phyloP scores from a whole-genome alignment of 2,113 vertebrate species.

The Peromyscus leucopus region DNA sequence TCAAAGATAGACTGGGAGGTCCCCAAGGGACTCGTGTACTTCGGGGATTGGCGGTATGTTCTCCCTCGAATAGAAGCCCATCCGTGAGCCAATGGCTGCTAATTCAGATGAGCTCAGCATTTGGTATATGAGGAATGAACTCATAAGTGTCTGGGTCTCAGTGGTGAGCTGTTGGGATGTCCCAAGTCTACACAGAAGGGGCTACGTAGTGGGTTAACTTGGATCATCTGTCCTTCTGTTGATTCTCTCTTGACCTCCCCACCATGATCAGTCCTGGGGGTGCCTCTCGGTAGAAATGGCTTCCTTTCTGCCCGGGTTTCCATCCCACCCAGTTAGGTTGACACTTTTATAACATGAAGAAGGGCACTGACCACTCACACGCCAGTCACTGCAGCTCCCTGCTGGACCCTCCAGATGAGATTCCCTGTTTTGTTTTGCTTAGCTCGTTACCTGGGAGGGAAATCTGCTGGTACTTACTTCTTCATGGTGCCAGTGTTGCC shows the following conservation, averaged over 20 bases:
- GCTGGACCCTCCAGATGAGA: background rate
- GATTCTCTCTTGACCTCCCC: background rate
- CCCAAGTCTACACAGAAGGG: background rate
- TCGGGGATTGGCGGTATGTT: constrained; percentile 61
- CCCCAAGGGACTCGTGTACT: constrained; percentile 39
- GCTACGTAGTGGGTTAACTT: background rate
- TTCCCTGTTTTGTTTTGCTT: constrained; percentile 25
- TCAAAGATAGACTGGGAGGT: constrained; percentile 63
- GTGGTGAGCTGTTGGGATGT: background rate
- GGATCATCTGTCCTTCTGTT: background rate
- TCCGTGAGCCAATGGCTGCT: constrained; percentile 46
- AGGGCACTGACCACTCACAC: background rate
- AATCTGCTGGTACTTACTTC: background rate
- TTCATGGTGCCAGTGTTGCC: background rate
- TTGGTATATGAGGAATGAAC: constrained; percentile 47
- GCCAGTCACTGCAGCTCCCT: background rate
- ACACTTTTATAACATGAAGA: background rate
- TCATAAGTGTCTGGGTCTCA: constrained; percentile 21
- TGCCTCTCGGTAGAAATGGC: background rate
- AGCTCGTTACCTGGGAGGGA: constrained; percentile 34
- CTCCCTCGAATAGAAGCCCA: constrained; percentile 62
- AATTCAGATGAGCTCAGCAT: constrained; percentile 67
- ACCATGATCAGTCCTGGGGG: background rate
- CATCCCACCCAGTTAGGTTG: background rate
- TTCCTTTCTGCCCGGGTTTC: background rate